Evolutionary conservation across 2,888 invertebrate genomes (phyloP).

Genomic region (Sabatieria punctata): DNA sequence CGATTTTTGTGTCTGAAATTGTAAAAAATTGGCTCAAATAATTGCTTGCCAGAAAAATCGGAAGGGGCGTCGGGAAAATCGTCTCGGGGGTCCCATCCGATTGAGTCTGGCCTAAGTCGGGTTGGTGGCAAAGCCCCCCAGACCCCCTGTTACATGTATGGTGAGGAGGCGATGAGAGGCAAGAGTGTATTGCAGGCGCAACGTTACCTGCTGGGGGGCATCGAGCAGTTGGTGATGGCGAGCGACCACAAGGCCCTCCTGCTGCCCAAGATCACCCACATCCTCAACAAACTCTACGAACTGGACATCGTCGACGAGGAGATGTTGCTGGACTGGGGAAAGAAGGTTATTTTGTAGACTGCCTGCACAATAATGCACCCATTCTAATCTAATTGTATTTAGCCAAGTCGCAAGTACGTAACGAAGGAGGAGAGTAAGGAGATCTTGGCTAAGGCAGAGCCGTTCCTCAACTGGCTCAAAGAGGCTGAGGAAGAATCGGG

Average conservation of each 20-base stretch:
- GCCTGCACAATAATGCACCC: not conserved
- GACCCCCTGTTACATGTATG: too few relatives aligned
- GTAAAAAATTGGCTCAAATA: too few relatives aligned
- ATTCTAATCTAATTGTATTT: slow-evolving; percentile 12
- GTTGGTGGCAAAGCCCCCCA: too few relatives aligned
- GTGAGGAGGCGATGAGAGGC: too few relatives aligned
- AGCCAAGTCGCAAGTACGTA: slow-evolving; percentile 65
- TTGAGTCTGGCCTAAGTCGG: too few relatives aligned
- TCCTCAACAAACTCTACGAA: slow-evolving; percentile 82
- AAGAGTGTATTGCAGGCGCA: too few relatives aligned
- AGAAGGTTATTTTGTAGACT: slow-evolving; percentile 44
- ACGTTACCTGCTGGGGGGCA: slow-evolving; percentile 73
- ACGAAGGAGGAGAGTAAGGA: slow-evolving; percentile 68
- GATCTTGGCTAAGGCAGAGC: slow-evolving; percentile 74
- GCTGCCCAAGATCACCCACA: slow-evolving; percentile 68
- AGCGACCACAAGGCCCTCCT: slow-evolving; percentile 42
- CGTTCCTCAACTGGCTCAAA: slow-evolving; percentile 86
- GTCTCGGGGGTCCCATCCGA: too few relatives aligned
- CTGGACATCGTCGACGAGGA: slow-evolving; percentile 84
- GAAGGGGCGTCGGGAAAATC: too few relatives aligned
- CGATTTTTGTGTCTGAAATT: too few relatives aligned
- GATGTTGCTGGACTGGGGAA: slow-evolving; percentile 81
- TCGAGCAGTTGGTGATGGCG: slow-evolving; percentile 56
- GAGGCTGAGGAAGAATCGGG: slow-evolving; percentile 84
- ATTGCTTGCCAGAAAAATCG: too few relatives aligned